These are phyloP conservation scores for Bucorvus abyssinicus DNA, from an alignment of 2,797 vertebrate genomes.

Conservation along the genomic window DNA sequence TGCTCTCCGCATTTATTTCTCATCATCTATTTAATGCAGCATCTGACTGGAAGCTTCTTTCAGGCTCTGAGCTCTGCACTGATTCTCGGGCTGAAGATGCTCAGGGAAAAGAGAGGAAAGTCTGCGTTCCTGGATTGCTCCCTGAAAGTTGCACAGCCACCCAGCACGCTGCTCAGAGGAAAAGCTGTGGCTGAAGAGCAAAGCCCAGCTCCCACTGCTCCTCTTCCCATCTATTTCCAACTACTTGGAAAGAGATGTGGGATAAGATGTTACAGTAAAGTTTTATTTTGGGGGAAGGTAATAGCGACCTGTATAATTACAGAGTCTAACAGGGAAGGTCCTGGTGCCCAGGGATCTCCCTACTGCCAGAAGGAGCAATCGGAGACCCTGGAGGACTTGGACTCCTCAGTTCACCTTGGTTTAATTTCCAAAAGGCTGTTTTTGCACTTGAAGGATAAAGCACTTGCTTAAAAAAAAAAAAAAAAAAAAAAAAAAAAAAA, in stretches of 20 bases:
- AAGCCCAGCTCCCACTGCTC: neutral
- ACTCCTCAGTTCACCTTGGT: accelerated
- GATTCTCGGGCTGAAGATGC: neutral
- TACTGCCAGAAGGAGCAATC: neutral
- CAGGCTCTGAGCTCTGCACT: neutral
- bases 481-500: neutral
- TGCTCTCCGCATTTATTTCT: neutral
- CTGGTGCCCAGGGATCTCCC: neutral
- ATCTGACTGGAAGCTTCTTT: neutral
- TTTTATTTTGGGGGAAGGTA: neutral
- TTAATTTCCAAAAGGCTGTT: neutral
- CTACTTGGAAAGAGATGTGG: neutral
- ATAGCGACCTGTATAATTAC: neutral
- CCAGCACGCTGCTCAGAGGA: neutral
- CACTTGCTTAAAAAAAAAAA: neutral
- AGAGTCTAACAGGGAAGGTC: neutral
- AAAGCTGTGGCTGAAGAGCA: neutral
- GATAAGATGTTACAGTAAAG: neutral
- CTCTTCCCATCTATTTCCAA: neutral
- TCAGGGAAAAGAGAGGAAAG: neutral
- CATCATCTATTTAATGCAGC: neutral
- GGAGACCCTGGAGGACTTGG: accelerated
- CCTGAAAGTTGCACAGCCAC: neutral
- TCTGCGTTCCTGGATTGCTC: neutral
- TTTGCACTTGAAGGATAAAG: neutral